Conservation (phyloP, 2,113 vertebrate genomes). For the Panurus biarmicus region DNA sequence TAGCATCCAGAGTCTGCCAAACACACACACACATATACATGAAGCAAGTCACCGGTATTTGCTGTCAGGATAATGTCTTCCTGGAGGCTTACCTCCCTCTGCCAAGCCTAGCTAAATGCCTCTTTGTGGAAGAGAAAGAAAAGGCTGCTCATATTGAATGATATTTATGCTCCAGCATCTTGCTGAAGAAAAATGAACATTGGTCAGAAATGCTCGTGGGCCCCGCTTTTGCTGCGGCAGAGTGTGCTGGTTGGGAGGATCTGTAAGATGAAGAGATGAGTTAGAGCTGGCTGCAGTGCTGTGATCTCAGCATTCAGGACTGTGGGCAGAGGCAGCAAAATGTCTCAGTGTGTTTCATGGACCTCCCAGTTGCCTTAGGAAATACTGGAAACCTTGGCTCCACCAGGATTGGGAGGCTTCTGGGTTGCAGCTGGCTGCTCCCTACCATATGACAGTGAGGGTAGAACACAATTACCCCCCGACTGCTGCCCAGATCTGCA, state of each 20-base stretch:
- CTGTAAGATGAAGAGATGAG: not conserved
- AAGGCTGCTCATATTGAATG: not conserved
- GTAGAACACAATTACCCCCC: not conserved
- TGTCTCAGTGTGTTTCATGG: not conserved
- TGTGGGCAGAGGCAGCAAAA: not conserved
- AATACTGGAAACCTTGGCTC: not conserved
- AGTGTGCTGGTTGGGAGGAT: not conserved
- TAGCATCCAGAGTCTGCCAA: conserved; percentile 42
- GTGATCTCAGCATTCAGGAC: not conserved
- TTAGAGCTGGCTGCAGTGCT: not conserved
- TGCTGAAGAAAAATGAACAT: not conserved
- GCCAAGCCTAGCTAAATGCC: conserved; percentile 27
- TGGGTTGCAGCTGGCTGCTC: not conserved
- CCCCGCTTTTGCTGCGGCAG: not conserved
- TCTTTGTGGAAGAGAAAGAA: not conserved
- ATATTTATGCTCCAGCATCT: not conserved
- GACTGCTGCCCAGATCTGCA: not conserved
- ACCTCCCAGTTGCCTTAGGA: not conserved
- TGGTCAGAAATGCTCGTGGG: not conserved
- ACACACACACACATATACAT: not conserved
- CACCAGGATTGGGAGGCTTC: not conserved
- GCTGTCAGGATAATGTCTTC: conserved; percentile 55
- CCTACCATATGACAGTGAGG: fast-evolving
- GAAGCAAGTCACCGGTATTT: conserved; percentile 36
- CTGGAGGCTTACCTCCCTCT: conserved; percentile 3